Evolutionary conservation across 2,888 invertebrate species (phyloP).

Genomic region (Machimus rusticus): DNA sequence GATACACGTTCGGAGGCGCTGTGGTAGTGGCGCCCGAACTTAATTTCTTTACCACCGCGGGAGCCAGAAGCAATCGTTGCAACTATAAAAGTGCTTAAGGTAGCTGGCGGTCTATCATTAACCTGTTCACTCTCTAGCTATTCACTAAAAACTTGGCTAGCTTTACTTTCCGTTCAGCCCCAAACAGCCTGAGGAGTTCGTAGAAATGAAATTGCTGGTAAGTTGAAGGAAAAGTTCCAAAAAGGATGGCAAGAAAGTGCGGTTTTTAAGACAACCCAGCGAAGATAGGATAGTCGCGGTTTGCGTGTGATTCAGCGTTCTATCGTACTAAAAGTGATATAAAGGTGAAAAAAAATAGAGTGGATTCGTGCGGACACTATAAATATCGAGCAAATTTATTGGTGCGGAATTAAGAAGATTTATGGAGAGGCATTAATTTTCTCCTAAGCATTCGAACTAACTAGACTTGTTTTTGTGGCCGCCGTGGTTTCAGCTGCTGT

Average conservation of each 20-base stretch:
- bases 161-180: conserved; percentile 45
- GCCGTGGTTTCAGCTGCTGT: not conserved
- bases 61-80: conserved; percentile 48
- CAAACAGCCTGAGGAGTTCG: conserved; percentile 41
- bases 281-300: not conserved
- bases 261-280: not conserved
- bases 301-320: not conserved
- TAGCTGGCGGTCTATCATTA: conserved; percentile 61
- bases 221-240: conserved; percentile 47
- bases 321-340: not conserved
- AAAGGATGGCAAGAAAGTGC: not conserved
- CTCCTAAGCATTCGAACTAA: not conserved
- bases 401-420: not conserved
- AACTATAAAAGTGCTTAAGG: conserved; percentile 61
- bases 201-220: conserved; percentile 61
- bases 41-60: not conserved
- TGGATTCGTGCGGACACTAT: not conserved
- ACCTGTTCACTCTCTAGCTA: conserved; percentile 61
- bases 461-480: not conserved
- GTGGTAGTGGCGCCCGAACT: conserved; percentile 3
- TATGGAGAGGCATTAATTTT: not conserved
- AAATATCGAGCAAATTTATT: not conserved
- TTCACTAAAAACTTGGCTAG: conserved; percentile 53
- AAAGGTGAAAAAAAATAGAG: not conserved
- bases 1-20: not conserved